Percentiles rank a stretch among this genome's conserved stretches.
Evolutionary conservation across 2,888 invertebrate species (phyloP).

Genomic region (Adineta ricciae): DNA sequence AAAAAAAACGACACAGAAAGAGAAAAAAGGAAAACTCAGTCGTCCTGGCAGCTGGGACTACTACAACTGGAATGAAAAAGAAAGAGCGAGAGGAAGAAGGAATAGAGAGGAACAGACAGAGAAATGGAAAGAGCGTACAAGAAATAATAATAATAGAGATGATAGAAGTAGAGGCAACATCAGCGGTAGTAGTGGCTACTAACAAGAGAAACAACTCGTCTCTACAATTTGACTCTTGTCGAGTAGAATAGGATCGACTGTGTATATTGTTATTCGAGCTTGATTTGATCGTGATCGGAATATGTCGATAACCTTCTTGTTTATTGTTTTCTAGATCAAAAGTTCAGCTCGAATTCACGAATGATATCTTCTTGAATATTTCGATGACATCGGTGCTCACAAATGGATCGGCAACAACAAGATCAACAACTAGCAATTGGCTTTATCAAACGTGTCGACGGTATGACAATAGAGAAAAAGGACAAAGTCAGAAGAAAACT

Average conservation of each 20-base stretch:
- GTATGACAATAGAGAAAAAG: background rate
- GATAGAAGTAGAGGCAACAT: background rate
- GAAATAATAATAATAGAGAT: slow-evolving; percentile 1
- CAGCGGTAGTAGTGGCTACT: background rate
- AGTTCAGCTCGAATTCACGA: background rate
- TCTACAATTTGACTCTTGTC: background rate
- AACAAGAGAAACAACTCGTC: background rate
- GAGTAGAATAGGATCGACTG: background rate
- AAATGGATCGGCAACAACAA: background rate
- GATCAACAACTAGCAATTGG: background rate
- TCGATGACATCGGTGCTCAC: background rate
- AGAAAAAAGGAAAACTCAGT: background rate
- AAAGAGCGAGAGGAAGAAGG: background rate
- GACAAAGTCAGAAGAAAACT: background rate
- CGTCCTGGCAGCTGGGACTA: background rate
- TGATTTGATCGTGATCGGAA: background rate
- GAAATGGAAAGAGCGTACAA: background rate
- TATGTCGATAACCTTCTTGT: background rate
- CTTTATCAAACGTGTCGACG: background rate
- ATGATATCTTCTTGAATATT: background rate
- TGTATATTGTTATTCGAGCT: background rate
- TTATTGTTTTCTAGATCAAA: background rate
- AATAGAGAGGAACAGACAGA: background rate
- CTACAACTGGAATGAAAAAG: background rate
- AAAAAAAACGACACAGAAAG: background rate